phyloP scores from a whole-genome alignment of 1,140 invertebrate species.

The Pseudomyrmex sp. region DNA sequence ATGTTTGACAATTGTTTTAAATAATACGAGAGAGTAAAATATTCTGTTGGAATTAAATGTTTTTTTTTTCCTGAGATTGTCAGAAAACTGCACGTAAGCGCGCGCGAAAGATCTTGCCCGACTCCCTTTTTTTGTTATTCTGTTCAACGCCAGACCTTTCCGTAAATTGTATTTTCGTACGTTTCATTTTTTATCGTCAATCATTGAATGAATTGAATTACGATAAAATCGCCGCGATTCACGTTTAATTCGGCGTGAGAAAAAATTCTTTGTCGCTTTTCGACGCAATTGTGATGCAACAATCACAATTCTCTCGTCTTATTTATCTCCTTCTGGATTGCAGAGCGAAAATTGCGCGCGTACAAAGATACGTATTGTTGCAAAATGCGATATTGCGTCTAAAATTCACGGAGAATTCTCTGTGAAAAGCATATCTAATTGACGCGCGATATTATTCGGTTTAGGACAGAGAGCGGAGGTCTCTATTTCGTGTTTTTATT shows the following conservation, averaged over 20 bases:
- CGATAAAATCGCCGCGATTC: neutral
- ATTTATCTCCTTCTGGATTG: neutral
- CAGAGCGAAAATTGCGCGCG: neutral
- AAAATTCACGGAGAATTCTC: neutral
- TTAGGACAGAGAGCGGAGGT: neutral
- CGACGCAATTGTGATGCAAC: neutral
- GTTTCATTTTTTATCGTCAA: conserved; percentile 10
- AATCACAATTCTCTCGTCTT: neutral
- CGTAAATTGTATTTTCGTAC: conserved; percentile 1
- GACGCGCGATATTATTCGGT: neutral
- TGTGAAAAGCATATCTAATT: neutral
- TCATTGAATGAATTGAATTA: neutral
- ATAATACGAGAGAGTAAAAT: too few relatives aligned
- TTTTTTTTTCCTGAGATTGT: too few relatives aligned
- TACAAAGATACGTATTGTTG: too few relatives aligned
- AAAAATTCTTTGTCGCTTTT: neutral
- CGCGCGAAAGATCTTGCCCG: too few relatives aligned
- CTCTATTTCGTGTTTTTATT: conserved; percentile 8
- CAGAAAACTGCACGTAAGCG: too few relatives aligned
- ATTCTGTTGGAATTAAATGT: too few relatives aligned
- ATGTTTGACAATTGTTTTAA: too few relatives aligned
- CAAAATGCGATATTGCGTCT: too few relatives aligned
- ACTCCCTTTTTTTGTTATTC: too few relatives aligned
- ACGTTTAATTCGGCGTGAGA: neutral
- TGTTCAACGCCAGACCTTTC: too few relatives aligned